These are phyloP conservation scores for Chunga burmeisteri DNA, from an alignment of 2,113 vertebrate genomes.

Conservation along the genomic window DNA sequence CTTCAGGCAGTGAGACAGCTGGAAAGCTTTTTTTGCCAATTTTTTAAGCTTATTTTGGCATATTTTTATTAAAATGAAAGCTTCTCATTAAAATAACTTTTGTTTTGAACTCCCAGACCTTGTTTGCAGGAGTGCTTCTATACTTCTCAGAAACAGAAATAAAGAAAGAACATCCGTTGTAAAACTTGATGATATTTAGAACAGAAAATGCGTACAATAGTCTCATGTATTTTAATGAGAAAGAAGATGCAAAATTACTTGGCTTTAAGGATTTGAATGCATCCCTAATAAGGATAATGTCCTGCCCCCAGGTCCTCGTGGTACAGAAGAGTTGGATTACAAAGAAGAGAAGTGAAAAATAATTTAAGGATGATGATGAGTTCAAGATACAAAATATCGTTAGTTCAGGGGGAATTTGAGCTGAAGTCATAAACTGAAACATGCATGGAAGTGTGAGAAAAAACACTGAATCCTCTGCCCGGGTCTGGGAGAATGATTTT, in stretches of 20 bases:
- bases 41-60: slow-evolving; percentile 27
- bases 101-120: slow-evolving; percentile 3
- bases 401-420: background rate
- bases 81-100: slow-evolving; percentile 42
- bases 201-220: background rate
- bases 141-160: slow-evolving; percentile 4
- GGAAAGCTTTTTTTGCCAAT: background rate
- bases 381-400: slow-evolving; percentile 3
- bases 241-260: background rate
- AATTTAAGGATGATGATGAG: background rate
- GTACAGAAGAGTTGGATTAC: background rate
- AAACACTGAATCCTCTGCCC: background rate
- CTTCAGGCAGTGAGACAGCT: background rate
- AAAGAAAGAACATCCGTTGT: background rate
- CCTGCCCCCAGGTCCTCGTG: background rate
- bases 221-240: slow-evolving; percentile 29
- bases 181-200: slow-evolving; percentile 1
- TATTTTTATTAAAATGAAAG: slow-evolving; percentile 39
- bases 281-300: slow-evolving; percentile 34
- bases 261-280: slow-evolving; percentile 20
- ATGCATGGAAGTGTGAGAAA: background rate
- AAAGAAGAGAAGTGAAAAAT: slow-evolving; percentile 15
- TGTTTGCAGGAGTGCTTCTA: background rate
- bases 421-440: background rate
- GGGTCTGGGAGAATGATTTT: background rate